These are phyloP conservation scores for Helarctos malayanus DNA, from an alignment of 2,797 vertebrate genomes.

Conservation along the genomic window DNA sequence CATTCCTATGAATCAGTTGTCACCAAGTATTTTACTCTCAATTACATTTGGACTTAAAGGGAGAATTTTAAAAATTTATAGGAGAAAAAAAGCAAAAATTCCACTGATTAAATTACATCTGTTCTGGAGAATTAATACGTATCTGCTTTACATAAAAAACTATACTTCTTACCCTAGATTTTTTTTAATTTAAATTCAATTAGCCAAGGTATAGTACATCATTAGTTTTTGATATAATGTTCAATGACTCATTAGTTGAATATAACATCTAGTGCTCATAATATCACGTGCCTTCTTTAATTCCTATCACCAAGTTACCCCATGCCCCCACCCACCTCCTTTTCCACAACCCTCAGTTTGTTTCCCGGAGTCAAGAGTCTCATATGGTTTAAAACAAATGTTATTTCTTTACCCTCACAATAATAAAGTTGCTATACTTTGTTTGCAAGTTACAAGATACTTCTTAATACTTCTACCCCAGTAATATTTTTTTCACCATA, in stretches of 20 bases:
- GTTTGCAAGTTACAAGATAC: not conserved
- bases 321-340: too few species aligned
- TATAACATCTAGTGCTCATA: too few species aligned
- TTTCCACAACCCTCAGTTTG: too few species aligned
- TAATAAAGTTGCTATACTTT: constrained; percentile 14
- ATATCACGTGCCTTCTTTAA: too few species aligned
- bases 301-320: too few species aligned
- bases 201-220: too few species aligned
- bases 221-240: too few species aligned
- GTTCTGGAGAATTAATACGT: not conserved
- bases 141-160: not conserved
- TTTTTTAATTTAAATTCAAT: not conserved
- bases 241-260: too few species aligned
- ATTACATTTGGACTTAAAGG: not conserved
- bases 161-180: not conserved
- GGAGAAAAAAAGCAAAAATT: not conserved
- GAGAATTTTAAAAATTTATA: not conserved
- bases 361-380: too few species aligned
- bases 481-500: not conserved
- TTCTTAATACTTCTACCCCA: not conserved
- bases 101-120: constrained; percentile 9
- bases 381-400: constrained; percentile 13
- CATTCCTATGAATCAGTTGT: not conserved
- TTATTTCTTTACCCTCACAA: not conserved
- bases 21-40: not conserved